A percentile compares a stretch with the other conserved stretches of the same genome.
Conservation (phyloP, 2,888 invertebrate genomes). For the Amblyteles armatorius region DNA sequence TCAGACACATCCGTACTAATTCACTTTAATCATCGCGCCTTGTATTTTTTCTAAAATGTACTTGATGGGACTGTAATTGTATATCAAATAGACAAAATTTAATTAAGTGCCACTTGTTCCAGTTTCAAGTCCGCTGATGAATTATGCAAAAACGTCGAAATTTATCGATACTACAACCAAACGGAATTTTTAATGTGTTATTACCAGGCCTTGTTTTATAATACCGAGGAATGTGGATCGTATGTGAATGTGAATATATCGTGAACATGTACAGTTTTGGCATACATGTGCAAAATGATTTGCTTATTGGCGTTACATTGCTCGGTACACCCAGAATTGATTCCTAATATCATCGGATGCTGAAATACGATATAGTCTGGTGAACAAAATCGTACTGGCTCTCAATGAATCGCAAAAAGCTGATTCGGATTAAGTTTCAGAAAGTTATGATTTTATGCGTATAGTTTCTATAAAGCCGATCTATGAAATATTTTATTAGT, state of each 20-base stretch:
- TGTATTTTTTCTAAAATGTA: slow-evolving; percentile 24
- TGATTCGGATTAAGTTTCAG: neutral
- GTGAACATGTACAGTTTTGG: neutral
- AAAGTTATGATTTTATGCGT: neutral
- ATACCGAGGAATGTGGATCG: neutral
- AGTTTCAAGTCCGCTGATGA: neutral
- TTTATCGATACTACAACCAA: neutral
- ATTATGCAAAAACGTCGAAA: neutral
- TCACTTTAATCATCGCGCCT: slow-evolving; percentile 24
- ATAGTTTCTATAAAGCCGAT: neutral
- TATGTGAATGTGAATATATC: neutral
- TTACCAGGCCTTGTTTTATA: neutral
- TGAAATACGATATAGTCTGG: no score
- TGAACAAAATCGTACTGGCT: neutral
- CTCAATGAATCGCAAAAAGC: neutral
- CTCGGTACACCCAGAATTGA: neutral
- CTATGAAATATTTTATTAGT: no score
- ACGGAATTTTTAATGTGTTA: neutral
- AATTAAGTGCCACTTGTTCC: slow-evolving; percentile 78
- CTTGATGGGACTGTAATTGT: slow-evolving; percentile 29
- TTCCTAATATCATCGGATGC: neutral
- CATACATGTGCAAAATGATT: neutral
- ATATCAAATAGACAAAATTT: slow-evolving; percentile 76
- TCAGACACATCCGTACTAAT: slow-evolving; percentile 38
- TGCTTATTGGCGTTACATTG: neutral